These are phyloP conservation scores for Diloba caeruleocephala DNA, from an alignment of 2,888 invertebrate genomes.

Conservation along the genomic window DNA sequence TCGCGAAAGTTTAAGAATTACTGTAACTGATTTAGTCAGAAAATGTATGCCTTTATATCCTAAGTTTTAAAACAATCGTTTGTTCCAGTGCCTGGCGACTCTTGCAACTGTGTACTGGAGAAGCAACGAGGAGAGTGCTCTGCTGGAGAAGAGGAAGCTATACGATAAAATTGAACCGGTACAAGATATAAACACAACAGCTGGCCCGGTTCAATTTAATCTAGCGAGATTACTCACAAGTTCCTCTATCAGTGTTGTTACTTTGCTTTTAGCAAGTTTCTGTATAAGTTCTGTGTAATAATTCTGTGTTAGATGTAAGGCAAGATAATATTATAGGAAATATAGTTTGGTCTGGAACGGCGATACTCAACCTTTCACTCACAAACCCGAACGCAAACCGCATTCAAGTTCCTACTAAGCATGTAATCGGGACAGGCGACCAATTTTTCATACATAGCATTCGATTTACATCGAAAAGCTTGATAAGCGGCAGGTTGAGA, in stretches of 20 bases:
- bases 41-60: too few species aligned
- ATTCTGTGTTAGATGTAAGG: slow-evolving; percentile 15
- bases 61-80: too few species aligned
- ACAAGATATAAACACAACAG: slow-evolving; percentile 14
- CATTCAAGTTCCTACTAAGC: too few species aligned
- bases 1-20: too few species aligned
- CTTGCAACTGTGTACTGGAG: slow-evolving; percentile 66
- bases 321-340: slow-evolving; percentile 2
- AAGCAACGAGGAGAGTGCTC: slow-evolving; percentile 64
- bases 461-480: too few species aligned
- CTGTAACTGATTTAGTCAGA: too few species aligned
- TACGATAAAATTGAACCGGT: background rate
- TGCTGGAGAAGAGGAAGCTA: slow-evolving; percentile 40
- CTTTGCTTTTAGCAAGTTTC: slow-evolving; percentile 15
- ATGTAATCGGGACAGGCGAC: too few species aligned
- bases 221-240: slow-evolving; percentile 17
- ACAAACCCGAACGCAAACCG: too few species aligned
- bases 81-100: slow-evolving; percentile 72
- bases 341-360: background rate
- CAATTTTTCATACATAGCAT: too few species aligned
- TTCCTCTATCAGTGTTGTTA: slow-evolving; percentile 12
- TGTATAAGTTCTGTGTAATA: slow-evolving; percentile 9
- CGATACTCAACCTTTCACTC: too few species aligned
- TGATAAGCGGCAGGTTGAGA: too few species aligned
- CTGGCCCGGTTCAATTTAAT: slow-evolving; percentile 22